These are phyloP conservation scores for Trichopria drosophilae DNA, from an alignment of 2,888 invertebrate genomes.

Conservation along the genomic window DNA sequence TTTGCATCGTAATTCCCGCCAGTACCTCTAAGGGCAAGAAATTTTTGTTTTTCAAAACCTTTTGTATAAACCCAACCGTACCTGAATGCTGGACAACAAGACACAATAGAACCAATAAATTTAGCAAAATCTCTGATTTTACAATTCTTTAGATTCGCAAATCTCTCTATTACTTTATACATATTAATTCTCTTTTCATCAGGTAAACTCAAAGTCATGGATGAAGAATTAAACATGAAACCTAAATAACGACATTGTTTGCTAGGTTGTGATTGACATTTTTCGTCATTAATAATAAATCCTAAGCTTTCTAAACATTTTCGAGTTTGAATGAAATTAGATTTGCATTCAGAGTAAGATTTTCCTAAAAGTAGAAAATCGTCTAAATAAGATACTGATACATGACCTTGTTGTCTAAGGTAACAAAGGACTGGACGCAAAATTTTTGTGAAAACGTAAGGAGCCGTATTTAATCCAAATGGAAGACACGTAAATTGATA, in stretches of 20 bases:
- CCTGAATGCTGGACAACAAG: too few species aligned
- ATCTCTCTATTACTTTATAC: too few species aligned
- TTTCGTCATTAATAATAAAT: conserved; percentile 1
- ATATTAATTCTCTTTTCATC: conserved; percentile 10
- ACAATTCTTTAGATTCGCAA: too few species aligned
- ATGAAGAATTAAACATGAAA: not conserved
- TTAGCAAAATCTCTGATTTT: too few species aligned
- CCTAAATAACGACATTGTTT: not conserved
- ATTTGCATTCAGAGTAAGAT: not conserved
- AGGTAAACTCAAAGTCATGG: not conserved
- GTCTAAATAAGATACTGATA: conserved; percentile 3
- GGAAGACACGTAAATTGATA: conserved; percentile 12
- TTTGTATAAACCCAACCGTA: too few species aligned
- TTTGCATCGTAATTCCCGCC: too few species aligned
- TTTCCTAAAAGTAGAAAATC: not conserved
- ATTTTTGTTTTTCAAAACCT: conserved; percentile 12
- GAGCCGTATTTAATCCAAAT: too few species aligned
- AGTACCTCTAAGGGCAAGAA: too few species aligned
- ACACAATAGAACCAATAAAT: too few species aligned
- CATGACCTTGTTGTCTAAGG: conserved; percentile 1
- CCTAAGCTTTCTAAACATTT: not conserved
- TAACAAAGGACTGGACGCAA: conserved; percentile 3
- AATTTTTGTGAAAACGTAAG: too few species aligned
- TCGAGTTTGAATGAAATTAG: not conserved
- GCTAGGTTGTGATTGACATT: not conserved